These are phyloP conservation scores for Lethenteron reissneri DNA, from an alignment of 2,113 vertebrate species.

Conservation along the genomic window DNA sequence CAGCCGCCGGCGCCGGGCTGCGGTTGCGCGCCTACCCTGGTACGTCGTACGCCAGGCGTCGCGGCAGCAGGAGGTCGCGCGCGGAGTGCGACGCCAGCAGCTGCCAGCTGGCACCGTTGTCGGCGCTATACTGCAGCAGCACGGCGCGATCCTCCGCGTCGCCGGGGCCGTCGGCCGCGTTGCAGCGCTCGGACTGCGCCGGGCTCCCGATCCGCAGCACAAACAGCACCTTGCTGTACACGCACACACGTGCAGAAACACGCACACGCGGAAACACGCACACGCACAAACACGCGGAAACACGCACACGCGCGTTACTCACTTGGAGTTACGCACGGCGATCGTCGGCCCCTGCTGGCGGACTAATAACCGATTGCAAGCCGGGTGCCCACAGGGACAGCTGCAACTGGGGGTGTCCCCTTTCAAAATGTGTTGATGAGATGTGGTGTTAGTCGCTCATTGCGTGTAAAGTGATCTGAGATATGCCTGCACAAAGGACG, in stretches of 20 bases:
- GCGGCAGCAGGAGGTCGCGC: slow-evolving; percentile 91
- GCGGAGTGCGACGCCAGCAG: slow-evolving; percentile 93
- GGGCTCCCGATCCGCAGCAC: slow-evolving; percentile 92
- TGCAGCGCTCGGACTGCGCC: slow-evolving; percentile 84
- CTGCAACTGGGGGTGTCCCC: no score
- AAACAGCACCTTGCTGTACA: slow-evolving; percentile 93
- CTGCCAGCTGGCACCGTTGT: slow-evolving; percentile 85
- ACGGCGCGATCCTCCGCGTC: slow-evolving; percentile 74
- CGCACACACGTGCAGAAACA: no score
- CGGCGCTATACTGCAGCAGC: slow-evolving; percentile 83
- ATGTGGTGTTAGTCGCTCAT: no score
- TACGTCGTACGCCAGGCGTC: slow-evolving; percentile 90
- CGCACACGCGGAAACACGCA: not conserved
- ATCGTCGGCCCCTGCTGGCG: no score
- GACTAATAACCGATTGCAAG: no score
- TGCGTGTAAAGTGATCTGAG: no score
- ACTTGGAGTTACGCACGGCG: no score
- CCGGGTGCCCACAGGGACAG: no score
- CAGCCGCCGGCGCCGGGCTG: not conserved
- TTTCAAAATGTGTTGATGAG: no score
- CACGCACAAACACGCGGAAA: not conserved
- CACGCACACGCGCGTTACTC: not conserved
- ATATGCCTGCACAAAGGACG: no score
- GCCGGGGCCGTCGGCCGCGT: slow-evolving; percentile 56
- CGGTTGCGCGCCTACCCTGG: slow-evolving; percentile 56